phyloP scores from a whole-genome alignment of 2,888 invertebrate genomes.

The Sturmia bella region DNA sequence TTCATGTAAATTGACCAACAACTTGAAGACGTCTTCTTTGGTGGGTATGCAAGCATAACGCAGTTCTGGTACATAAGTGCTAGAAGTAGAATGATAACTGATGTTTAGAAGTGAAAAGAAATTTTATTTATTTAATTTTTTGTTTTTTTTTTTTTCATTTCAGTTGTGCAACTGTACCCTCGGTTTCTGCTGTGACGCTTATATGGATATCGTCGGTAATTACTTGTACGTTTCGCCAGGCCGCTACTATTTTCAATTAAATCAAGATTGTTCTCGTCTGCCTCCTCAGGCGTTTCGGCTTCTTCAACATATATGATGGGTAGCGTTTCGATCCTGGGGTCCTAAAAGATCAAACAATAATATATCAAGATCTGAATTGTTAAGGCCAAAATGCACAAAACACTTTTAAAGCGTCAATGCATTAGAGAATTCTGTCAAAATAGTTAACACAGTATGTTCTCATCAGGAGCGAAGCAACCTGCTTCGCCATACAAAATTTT shows the following conservation, averaged over 20 bases:
- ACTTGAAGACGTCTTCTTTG: constrained; percentile 85
- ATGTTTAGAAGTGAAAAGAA: neutral
- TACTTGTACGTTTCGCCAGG: constrained; percentile 83
- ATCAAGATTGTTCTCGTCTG: constrained; percentile 70
- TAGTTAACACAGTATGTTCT: no score
- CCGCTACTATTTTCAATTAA: constrained; percentile 69
- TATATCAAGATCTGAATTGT: no score
- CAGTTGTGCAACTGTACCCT: constrained; percentile 74
- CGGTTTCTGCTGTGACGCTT: constrained; percentile 84
- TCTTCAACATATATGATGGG: constrained; percentile 81
- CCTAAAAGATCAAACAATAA: constrained; percentile 71
- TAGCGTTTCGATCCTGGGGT: constrained; percentile 79
- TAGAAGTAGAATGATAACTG: constrained; percentile 62
- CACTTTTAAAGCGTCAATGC: no score
- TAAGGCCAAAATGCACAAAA: no score
- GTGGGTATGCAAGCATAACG: constrained; percentile 85
- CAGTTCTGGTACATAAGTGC: constrained; percentile 84
- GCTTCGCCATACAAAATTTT: no score
- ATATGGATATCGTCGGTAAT: constrained; percentile 85
- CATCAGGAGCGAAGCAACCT: no score
- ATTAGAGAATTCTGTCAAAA: no score
- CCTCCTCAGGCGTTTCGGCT: constrained; percentile 67
- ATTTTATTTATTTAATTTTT: neutral
- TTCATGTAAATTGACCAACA: constrained; percentile 85
- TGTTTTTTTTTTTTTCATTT: neutral